phyloP scores from a whole-genome alignment of 2,113 vertebrate species.

The Holacanthus passer region DNA sequence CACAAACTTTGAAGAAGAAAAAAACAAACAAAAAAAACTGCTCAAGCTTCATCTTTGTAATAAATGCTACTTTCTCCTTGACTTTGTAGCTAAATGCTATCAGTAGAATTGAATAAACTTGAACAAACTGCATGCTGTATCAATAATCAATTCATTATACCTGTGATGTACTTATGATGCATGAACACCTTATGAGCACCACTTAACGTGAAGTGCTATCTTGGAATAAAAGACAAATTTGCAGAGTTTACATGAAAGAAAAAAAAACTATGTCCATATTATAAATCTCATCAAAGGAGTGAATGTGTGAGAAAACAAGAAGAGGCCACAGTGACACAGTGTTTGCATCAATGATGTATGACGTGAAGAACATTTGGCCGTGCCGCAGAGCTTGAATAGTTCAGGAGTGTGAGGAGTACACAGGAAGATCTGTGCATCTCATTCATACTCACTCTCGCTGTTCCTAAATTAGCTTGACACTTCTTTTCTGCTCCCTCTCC shows the following conservation, averaged over 20 bases:
- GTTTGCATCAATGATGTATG: conserved; percentile 33
- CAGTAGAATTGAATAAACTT: neutral
- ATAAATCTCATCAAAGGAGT: neutral
- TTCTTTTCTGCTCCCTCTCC: conserved; percentile 1
- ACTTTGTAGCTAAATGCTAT: neutral
- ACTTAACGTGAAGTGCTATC: neutral
- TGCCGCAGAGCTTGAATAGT: neutral
- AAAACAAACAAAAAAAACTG: too few species aligned
- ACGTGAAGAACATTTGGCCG: conserved; percentile 24
- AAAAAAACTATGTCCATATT: neutral
- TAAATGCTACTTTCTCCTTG: neutral
- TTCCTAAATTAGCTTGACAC: conserved; percentile 38
- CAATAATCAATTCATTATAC: neutral
- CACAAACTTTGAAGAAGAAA: neutral
- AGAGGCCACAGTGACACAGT: conserved; percentile 1
- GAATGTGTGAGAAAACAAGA: conserved; percentile 3
- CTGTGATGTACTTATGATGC: neutral
- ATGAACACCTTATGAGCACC: neutral
- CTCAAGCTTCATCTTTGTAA: neutral
- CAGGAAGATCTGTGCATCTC: neutral
- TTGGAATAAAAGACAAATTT: too few species aligned
- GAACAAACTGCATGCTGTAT: neutral
- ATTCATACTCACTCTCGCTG: conserved; percentile 13
- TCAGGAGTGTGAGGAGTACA: neutral
- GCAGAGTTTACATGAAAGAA: neutral